Conservation (phyloP, 2,113 vertebrate species). For the Caranx ignobilis region DNA sequence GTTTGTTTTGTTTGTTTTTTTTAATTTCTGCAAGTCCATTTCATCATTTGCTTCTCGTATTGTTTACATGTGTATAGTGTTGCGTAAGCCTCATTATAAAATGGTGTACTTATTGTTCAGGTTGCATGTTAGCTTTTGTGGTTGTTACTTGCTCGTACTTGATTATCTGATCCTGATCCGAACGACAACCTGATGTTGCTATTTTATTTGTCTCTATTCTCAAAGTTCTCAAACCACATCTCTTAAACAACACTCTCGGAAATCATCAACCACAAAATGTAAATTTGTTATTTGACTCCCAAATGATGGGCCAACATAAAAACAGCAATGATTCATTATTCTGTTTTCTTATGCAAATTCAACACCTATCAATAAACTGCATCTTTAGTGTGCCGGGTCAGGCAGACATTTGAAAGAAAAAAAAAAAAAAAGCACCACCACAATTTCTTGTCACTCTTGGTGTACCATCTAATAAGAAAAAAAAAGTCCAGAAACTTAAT, state of each 20-base stretch:
- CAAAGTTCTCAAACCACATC: neutral
- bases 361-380: neutral
- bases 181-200: neutral
- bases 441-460: neutral
- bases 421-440: neutral
- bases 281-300: slow-evolving; percentile 48
- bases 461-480: neutral
- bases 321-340: neutral
- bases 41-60: neutral
- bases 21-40: slow-evolving; percentile 23
- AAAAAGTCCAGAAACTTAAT: neutral
- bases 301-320: slow-evolving; percentile 25
- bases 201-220: neutral
- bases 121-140: neutral
- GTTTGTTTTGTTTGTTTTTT: no score
- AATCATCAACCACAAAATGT: slow-evolving; percentile 16
- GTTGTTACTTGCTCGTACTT: neutral
- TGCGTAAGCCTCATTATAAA: neutral
- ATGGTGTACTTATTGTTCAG: neutral
- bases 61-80: neutral
- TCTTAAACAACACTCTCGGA: neutral
- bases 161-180: neutral
- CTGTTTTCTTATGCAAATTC: slow-evolving; percentile 48
- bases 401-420: no score
- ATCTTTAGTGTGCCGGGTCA: neutral